phyloP scores from a whole-genome alignment of 2,113 vertebrate species.

The Microtus pennsylvanicus region DNA sequence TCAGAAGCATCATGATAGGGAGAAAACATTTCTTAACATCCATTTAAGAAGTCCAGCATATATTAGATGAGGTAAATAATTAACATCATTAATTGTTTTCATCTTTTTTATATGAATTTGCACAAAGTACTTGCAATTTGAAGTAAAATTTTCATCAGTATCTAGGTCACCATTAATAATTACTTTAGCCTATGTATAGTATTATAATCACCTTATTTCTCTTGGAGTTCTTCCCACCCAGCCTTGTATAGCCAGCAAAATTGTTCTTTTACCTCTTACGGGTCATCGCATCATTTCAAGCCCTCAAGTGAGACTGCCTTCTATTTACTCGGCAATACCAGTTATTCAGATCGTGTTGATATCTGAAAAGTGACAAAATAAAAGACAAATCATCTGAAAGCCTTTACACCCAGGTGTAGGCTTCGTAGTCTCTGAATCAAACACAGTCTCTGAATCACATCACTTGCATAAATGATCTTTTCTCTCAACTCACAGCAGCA shows the following conservation, averaged over 20 bases:
- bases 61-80: neutral
- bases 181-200: neutral
- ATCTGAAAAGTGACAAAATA: neutral
- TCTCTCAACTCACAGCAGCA: neutral
- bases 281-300: neutral
- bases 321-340: neutral
- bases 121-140: neutral
- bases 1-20: neutral
- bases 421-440: neutral
- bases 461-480: neutral
- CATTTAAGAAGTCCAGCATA: neutral
- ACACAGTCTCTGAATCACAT: no score
- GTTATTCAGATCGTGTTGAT: neutral
- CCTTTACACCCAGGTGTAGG: neutral
- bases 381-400: neutral
- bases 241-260: neutral
- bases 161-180: neutral
- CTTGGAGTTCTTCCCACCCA: neutral
- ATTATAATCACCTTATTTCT: conserved; percentile 1
- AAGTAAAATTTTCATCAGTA: neutral
- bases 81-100: neutral
- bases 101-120: neutral
- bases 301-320: neutral
- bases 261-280: neutral
- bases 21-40: neutral